Percentiles rank a stretch among this genome's conserved stretches.
phyloP scores from a whole-genome alignment of 2,113 vertebrate species.

The Mus musculus region GRCm39 chr9:9857501-9858000 shows the following conservation, averaged over 20 bases:
- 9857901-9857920: constrained; percentile 53
- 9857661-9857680: constrained; percentile 7
- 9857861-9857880: constrained; percentile 45
- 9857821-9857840: constrained; percentile 69
- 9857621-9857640: background rate
- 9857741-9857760: constrained; percentile 38
- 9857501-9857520: background rate
- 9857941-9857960: constrained; percentile 54
- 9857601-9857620: background rate
- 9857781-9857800: constrained; percentile 54
- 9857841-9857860: constrained; percentile 69
- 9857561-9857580: background rate
- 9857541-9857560: background rate
- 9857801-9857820: constrained; percentile 65
- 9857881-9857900: constrained; percentile 8
- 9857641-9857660: background rate
- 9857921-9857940: constrained; percentile 37
- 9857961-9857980: constrained; percentile 57
- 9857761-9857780: constrained; percentile 39
- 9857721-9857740: background rate
- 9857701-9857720: constrained; percentile 42
- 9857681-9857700: constrained; percentile 10
- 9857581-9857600: background rate
- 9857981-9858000: background rate
- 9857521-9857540: background rate